Base-by-base conservation (phyloP, 1,140 invertebrate species). In the Bombus terrestris region DNA sequence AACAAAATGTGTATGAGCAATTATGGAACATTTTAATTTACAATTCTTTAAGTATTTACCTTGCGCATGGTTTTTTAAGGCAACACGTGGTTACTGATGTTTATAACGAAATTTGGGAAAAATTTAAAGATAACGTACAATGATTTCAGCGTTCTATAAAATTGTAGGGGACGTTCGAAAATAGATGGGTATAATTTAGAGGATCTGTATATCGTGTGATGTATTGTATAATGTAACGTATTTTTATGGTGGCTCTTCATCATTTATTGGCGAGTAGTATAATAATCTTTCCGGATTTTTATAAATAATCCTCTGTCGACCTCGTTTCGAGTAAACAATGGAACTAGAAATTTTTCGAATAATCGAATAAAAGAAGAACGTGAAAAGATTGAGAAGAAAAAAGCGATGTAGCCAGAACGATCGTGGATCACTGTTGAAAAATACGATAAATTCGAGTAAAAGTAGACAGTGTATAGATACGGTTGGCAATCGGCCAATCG, bases 401-500 rank as follows among this genome's bases (percentile, higher is more conserved):
- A 69, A 69, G 59, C 15, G 41, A 57, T 78, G 8, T 22, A 32
- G 13, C 18, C 32, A 28, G 64, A 57, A 43, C n/a, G 53, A 77
- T 41, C 39, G 6, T 39, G 28, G 22, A 37, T 79, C 68, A 83
- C 72, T 84, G 69, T 86, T 71, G 28, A 41, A 68, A 37, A 41
- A 76, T 80, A 37, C 57, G 28, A 83, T 83, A 53, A 68, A 77
- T 22, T 41, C 8, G 32, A 25, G 57, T 73, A 89, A 80, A 86
- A 86, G 62, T 86, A 41, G 81, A 76, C 66, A 41, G 74, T 77
- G 64, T 59, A 22, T 43, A 57, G 53, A 85, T 59, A 84, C 57
- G 32, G 9, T 64, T 86, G 88, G 88, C 88, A 43, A 13, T 62
- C 71, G 6, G 88, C 88, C 88, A 89, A 47, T 84, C 77, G 28